Conservation (phyloP, 2,113 vertebrate species). For the Gavia stellata region DNA sequence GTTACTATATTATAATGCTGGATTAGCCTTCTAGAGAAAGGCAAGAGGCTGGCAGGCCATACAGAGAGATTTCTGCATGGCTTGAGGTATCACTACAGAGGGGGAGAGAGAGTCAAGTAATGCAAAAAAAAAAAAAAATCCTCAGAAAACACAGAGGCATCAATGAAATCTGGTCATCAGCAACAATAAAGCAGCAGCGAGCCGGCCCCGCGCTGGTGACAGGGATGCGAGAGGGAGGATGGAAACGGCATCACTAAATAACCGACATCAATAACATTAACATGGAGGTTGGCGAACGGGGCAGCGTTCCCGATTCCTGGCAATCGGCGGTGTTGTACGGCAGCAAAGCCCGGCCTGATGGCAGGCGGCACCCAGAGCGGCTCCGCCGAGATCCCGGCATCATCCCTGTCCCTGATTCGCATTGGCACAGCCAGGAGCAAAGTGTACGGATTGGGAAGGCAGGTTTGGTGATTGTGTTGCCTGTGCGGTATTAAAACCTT, state of each 20-base stretch:
- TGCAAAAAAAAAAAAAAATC: not conserved
- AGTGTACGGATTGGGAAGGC: not conserved
- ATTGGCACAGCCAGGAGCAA: not conserved
- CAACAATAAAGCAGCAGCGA: not conserved
- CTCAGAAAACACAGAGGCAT: not conserved
- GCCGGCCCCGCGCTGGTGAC: not conserved
- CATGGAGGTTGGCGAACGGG: not conserved
- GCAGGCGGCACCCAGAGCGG: not conserved
- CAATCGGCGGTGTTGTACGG: accelerated
- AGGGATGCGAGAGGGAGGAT: not conserved
- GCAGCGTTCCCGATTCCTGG: accelerated
- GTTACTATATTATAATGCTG: constrained; percentile 30
- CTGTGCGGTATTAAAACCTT: constrained; percentile 5
- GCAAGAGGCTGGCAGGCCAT: constrained; percentile 22
- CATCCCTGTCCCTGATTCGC: not conserved
- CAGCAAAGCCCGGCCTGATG: not conserved
- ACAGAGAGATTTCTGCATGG: not conserved
- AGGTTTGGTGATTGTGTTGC: not conserved
- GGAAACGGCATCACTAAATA: not conserved
- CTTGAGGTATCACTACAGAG: not conserved
- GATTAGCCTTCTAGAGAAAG: constrained; percentile 51
- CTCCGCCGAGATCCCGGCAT: not conserved
- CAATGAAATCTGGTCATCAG: not conserved
- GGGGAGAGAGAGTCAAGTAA: not conserved
- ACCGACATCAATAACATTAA: accelerated